phyloP scores from a whole-genome alignment of 1,140 invertebrate species.

The Pseudomyrmex concolor region DNA sequence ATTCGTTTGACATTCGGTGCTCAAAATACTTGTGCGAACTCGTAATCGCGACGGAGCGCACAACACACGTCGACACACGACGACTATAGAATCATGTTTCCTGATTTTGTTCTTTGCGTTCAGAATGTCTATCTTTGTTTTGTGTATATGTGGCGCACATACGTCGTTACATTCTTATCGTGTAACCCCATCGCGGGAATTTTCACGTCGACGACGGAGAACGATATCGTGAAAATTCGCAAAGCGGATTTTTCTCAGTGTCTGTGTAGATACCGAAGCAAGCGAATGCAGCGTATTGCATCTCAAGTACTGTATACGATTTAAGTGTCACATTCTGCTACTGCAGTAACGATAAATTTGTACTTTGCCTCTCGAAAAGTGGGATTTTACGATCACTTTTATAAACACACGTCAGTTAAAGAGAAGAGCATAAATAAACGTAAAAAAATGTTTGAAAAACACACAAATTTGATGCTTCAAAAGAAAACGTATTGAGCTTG shows the following conservation, averaged over 20 bases:
- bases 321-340: constrained; percentile 22
- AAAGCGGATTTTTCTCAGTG: constrained; percentile 49
- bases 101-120: constrained; percentile 37
- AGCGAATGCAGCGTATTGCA: constrained; percentile 9
- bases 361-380: background rate
- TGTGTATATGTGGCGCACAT: background rate
- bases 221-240: constrained; percentile 52
- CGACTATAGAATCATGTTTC: constrained; percentile 47
- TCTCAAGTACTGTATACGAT: constrained; percentile 21
- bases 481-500: background rate
- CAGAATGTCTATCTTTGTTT: constrained; percentile 32
- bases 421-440: background rate
- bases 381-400: constrained; percentile 34
- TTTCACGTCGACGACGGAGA: background rate
- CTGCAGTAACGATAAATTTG: constrained; percentile 28
- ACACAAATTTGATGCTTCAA: background rate
- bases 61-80: constrained; percentile 1
- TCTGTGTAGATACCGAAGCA: background rate
- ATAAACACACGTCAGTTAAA: background rate
- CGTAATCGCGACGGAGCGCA: background rate
- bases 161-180: constrained; percentile 37
- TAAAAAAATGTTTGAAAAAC: background rate
- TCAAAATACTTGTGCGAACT: constrained; percentile 51
- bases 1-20: constrained; percentile 47
- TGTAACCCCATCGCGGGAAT: constrained; percentile 2